phyloP scores from a whole-genome alignment of 2,888 invertebrate genomes.

The Melanchra persicariae region DNA sequence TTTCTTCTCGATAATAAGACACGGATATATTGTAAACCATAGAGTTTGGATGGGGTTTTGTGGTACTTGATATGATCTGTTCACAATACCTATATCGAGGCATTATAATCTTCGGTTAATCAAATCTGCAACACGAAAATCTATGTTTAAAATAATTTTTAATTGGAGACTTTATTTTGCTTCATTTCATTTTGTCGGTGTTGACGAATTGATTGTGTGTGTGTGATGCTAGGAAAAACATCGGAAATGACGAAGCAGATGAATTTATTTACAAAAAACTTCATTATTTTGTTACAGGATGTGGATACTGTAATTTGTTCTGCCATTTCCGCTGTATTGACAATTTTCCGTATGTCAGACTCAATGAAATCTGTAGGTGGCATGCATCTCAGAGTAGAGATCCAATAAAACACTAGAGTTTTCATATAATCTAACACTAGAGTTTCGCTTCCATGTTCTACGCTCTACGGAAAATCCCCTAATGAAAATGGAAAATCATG shows the following conservation, averaged over 20 bases:
- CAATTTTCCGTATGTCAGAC: background rate
- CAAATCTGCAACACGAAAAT: no score
- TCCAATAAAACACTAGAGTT: background rate
- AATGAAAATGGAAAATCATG: background rate
- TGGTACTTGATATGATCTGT: no score
- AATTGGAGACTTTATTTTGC: background rate
- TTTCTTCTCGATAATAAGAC: no score
- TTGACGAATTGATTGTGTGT: conserved; percentile 9
- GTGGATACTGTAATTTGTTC: conserved; percentile 4
- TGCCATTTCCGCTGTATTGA: background rate
- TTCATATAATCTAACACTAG: background rate
- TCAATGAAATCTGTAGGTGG: no score
- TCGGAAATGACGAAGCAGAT: conserved; percentile 31
- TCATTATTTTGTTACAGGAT: conserved; percentile 16
- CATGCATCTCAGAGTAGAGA: no score
- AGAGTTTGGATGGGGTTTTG: no score
- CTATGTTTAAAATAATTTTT: no score
- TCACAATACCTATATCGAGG: no score
- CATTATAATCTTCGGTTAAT: no score
- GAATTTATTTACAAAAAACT: conserved; percentile 19
- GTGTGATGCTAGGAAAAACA: conserved; percentile 5
- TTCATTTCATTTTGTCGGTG: background rate
- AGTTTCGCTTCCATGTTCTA: background rate
- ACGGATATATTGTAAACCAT: no score
- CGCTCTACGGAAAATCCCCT: background rate